phyloP scores from a whole-genome alignment of 2,113 vertebrate species.

The Cyanoliseus patagonus region DNA sequence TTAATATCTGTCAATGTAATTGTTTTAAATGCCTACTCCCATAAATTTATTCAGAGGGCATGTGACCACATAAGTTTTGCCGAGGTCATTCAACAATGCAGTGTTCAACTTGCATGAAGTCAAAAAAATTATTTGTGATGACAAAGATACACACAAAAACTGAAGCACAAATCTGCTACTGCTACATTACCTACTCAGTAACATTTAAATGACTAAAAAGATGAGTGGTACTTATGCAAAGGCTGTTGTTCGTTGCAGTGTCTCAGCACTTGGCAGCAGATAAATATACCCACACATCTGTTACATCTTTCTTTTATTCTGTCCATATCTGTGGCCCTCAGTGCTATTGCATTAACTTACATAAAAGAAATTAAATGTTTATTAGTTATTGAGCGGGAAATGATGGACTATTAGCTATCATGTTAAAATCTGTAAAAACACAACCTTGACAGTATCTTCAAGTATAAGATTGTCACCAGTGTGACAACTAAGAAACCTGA shows the following conservation, averaged over 20 bases:
- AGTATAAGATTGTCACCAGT: not conserved
- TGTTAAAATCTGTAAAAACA: not conserved
- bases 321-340: not conserved
- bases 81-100: not conserved
- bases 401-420: not conserved
- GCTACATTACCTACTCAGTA: not conserved
- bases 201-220: not conserved
- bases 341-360: not conserved
- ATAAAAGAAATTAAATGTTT: not conserved
- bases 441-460: not conserved
- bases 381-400: not conserved
- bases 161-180: not conserved
- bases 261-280: not conserved
- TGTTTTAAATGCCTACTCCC: slow-evolving; percentile 3
- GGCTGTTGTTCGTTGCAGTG: not conserved
- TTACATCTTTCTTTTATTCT: not conserved
- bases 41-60: not conserved
- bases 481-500: not conserved
- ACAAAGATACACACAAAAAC: not conserved
- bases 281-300: not conserved
- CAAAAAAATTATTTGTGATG: not conserved
- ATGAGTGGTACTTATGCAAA: not conserved
- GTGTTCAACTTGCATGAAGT: not conserved
- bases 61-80: not conserved
- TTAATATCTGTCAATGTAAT: not conserved